A percentile compares a stretch with the other conserved stretches of the same genome.
Conservation (phyloP, 2,888 invertebrate species). For the Iselma pallidipennis region DNA sequence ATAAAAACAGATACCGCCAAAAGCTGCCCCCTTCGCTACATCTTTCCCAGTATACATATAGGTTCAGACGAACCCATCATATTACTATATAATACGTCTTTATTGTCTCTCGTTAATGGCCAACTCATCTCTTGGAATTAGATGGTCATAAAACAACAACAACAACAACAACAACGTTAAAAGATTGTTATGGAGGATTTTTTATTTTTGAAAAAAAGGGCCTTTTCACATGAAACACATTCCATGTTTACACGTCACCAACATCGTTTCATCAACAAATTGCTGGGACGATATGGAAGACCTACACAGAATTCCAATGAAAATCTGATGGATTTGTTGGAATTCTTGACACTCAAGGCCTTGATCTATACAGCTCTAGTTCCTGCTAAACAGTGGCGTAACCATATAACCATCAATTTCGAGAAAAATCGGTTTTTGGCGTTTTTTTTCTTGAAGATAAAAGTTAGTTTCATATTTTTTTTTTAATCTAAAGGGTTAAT, state of each 20-base stretch:
- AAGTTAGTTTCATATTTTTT: too few species aligned
- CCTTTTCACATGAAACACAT: background rate
- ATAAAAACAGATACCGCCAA: constrained; percentile 42
- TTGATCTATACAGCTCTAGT: too few species aligned
- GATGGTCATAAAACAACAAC: constrained; percentile 27
- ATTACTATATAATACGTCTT: too few species aligned
- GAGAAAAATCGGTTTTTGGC: background rate
- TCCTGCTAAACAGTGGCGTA: background rate
- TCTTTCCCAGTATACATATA: too few species aligned
- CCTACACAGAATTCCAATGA: background rate
- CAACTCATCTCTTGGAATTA: constrained; percentile 30
- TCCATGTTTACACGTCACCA: background rate
- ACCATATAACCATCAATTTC: background rate
- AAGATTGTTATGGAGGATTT: too few species aligned
- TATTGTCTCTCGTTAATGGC: constrained; percentile 39
- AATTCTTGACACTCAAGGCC: background rate
- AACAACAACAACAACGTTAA: too few species aligned
- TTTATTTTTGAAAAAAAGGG: background rate
- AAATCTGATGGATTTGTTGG: background rate
- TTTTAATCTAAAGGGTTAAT: too few species aligned
- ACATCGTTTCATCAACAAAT: background rate
- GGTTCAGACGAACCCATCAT: too few species aligned
- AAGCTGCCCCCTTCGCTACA: constrained; percentile 29
- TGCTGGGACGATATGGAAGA: background rate
- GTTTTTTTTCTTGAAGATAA: too few species aligned